Evolutionary conservation across 2,888 invertebrate genomes (phyloP), one percentile per base, ranked within the genome.

Genomic region (Siphonodentalium dalli): DNA sequence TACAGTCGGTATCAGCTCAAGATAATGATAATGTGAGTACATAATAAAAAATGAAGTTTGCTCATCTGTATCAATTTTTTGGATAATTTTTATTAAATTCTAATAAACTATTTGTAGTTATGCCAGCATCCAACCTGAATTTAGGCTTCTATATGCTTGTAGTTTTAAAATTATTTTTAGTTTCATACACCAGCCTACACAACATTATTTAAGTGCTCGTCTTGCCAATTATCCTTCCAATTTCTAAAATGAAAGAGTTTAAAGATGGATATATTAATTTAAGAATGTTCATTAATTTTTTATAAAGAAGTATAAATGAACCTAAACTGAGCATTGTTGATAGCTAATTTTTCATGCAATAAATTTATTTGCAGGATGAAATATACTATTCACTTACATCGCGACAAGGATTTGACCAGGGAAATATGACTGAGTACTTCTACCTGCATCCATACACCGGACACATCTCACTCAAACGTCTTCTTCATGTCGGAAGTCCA

Each of bases 391-490:
- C 34, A 2, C 39, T 63, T 7, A 33, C 28, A n/a, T 37, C 51
- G 7, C n/a, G n/a, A n/a, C n/a, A n/a, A n/a, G n/a, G n/a, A n/a
- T n/a, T 51, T 24, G 47, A 52, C 28, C 44, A 45, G 1, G 42
- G 35, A 33, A 53, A 55, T 20, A 58, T 54, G 8, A 58, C 47
- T 20, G 58, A 63, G n/a, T 72, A 57, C 57, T 78, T 78, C 70
- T 75, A 71, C 55, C 47, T 76, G 5, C 66, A 72, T 38, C 71
- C 74, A 24, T 54, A 54, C 29, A 67, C 67, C 31, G 76, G 75
- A 43, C 40, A 54, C 15, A 42, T 60, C 40, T 38, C 58, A 15
- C 27, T 65, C 9, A 44, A 49, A n/a, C 42, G 42, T 27, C 46
- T 53, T 9, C 59, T 68, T 15, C 31, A 35, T 24, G 31, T 20